Base-by-base conservation (phyloP, 2,888 invertebrate genomes). In the Hoplodrina ambigua region DNA sequence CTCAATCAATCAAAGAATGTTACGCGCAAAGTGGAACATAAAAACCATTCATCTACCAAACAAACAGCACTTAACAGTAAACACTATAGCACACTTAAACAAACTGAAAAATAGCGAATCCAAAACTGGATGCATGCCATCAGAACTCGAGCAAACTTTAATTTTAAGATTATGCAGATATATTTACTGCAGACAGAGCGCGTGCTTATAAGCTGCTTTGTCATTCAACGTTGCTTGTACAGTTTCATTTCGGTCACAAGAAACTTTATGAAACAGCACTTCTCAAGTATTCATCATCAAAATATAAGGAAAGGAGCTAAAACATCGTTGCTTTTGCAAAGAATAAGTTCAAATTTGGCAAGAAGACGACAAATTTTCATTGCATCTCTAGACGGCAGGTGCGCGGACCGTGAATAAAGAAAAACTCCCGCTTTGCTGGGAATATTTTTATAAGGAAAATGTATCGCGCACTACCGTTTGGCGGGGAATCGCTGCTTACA, bases 331-430 rank as follows among this genome's bases (percentile, higher is more conserved):
- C 87, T 85, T 89, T 86, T 86, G 86, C 87, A 85, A 87, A 89
- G 89, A 91, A 92, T 91, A 91, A 89, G 89, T 91, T 90, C 87
- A 91, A 92, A 92, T 93, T 93, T 91, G 91, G 90, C 90, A 89
- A 90, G 90, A 87, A 88, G 90, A 90, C 91, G 91, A 92, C 92
- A 92, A 91, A 93, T 94, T 93, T 91, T 93, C 92, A 91, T 93
- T 90, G 92, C 91, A 90, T 86, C 86, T 85, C 81, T 81, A 82
- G 83, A 85, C 86, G 88, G 81, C 93, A 93, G 93, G 93, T 93
- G 93, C 87, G 87, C 91, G 80, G 75, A 86, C 86, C 87, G 89
- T 90, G 91, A 92, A 92, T 93, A 92, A 92, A 89, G 92, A 89
- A 90, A 89, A 84, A 87, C 85, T 82, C 85, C 81, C 86, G 83